Base-by-base conservation (phyloP, 2,888 invertebrate genomes). In the Anorthoa munda region DNA sequence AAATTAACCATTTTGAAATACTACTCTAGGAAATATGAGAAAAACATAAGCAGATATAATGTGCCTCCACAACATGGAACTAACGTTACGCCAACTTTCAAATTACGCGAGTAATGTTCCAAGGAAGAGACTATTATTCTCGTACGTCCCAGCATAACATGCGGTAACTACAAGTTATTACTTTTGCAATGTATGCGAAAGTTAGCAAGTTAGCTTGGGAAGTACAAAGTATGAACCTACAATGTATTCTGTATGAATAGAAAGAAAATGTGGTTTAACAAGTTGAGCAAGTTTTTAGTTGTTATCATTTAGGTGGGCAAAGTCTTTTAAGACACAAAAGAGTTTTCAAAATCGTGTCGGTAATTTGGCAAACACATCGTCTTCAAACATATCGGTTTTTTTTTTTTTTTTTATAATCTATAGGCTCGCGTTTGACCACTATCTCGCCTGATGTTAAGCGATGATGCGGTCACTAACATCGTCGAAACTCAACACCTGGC, bases 141-240 rank as follows among this genome's bases (percentile, higher is more conserved):
- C 53, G 5, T 56, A 61, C 50, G 39, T 55, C 31, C 23, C 21
- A 68, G 11, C 31, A 51, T 66, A 46, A 17, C 50, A 61, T 45
- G 64, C 31, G 26, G 59, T 50, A 69, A 64, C 68, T 72, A 67
- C 56, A 26, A 66, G 45, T 39, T 59, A 56, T 66, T 78, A 82
- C 74, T 77, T 72, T 75, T 67, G 48, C 64, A 69, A 55, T 70
- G 67, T 75, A 71, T 72, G 76, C 74, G 87, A 88, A 87, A 87
- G 83, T 81, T 73, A 11, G 74, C 71, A 79, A 81, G 79, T 79
- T 73, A 5, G 48, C 72, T 81, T 81, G 80, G 79, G 80, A 82
- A 83, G 56, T 67, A 74, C 21, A 66, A 67, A 61, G 66, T 61
- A 13, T 13, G 39, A 59, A 61, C 13, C 23, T 46, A 66, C 53